These are phyloP conservation scores for Panthera leo DNA, from an alignment of 2,113 vertebrate genomes.

Conservation along the genomic window DNA sequence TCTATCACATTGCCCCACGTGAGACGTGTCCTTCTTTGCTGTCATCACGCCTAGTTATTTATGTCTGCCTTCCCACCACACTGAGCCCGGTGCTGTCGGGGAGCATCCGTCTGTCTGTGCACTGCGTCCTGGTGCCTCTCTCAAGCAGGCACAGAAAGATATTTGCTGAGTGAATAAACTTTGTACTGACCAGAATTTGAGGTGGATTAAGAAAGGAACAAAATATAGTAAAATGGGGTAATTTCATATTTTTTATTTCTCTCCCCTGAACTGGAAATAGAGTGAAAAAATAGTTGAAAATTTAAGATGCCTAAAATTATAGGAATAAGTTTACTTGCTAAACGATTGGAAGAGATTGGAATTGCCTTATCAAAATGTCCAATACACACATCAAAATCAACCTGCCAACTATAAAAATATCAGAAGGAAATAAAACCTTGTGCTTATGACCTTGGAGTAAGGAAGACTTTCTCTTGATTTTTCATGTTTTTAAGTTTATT, in stretches of 20 bases:
- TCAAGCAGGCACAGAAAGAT: background rate
- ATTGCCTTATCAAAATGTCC: background rate
- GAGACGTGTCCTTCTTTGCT: rapidly evolving
- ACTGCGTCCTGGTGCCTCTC: rapidly evolving
- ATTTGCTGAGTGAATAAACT: background rate
- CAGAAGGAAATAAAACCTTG: background rate
- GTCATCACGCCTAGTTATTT: no score
- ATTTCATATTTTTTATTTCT: background rate
- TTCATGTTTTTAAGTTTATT: no score
- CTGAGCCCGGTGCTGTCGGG: rapidly evolving
- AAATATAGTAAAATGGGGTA: background rate
- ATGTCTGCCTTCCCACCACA: no score
- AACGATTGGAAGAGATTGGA: background rate
- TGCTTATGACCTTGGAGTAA: background rate
- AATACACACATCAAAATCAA: background rate
- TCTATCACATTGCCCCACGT: rapidly evolving
- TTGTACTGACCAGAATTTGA: background rate
- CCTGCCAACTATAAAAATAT: background rate
- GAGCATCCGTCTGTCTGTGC: background rate
- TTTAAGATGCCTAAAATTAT: background rate
- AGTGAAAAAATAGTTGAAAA: background rate
- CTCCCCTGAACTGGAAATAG: background rate
- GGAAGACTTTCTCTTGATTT: background rate
- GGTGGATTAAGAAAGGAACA: background rate
- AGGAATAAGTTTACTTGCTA: background rate